Evolutionary conservation across 2,797 vertebrate genomes (phyloP), one percentile per base, ranked within the genome.

Genomic region (Ciconia nigra): DNA sequence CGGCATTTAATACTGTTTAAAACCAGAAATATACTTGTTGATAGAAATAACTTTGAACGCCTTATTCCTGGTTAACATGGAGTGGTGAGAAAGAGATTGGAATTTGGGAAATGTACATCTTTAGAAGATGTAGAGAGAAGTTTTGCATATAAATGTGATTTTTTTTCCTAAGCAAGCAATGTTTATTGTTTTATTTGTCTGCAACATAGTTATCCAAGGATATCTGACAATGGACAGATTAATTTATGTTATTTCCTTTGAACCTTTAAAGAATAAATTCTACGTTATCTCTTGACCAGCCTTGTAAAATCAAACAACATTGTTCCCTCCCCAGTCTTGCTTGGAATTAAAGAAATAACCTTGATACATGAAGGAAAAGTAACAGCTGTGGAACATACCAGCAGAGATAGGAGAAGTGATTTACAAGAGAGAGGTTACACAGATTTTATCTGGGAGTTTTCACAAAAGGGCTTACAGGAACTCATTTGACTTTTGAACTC

Each of bases 221-320:
- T 92, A 87, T 33, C 84, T 88, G 65, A 86, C 72, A 92, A 46
- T 11, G 20, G 69, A 31, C 11, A 62, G 61, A 84, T 54, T 59
- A 93, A 93, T 82, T 80, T 57, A 54, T 86, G 52, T 65, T 77
- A 37, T 29, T 94, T 82, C 61, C 71, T 84, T 76, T 88, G 74
- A 90, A 77, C 49, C 42, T 54, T 85, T 89, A 80, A 96, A 88
- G 31, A 82, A 76, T 91, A 73, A 88, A 91, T 95, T 86, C 51
- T 72, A n/a, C 14, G 19, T 55, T 85, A 88, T 92, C 71, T 87
- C 51, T 85, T 96, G 39, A 71, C 67, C 44, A 87, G 69, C 84
- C 82, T 80, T 94, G 80, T 46, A 94, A 95, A 89, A 94, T 91
- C 84, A 89, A 90, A 87, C 35, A 84, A 42, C 51, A 44, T 80